These are phyloP conservation scores for Ophthalmolycus amberensis DNA, from an alignment of 2,113 vertebrate genomes.

Conservation along the genomic window DNA sequence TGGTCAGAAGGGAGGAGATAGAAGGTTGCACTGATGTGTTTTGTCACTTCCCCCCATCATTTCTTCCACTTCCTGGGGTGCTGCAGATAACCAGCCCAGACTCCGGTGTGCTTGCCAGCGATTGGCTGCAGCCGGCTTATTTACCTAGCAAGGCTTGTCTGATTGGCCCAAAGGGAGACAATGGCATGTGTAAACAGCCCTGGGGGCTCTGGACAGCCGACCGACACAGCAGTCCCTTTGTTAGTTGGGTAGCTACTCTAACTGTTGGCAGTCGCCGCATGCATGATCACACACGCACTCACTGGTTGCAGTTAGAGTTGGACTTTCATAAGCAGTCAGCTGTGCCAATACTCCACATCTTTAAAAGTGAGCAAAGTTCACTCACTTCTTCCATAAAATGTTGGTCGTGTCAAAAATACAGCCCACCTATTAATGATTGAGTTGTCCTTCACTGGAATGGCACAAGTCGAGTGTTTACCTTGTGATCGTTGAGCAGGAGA, in stretches of 20 bases:
- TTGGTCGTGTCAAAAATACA: not conserved
- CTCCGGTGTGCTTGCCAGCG: constrained; percentile 41
- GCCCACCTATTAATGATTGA: not conserved
- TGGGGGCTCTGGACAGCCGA: constrained; percentile 61
- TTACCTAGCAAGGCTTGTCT: constrained; percentile 75
- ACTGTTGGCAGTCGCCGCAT: constrained; percentile 60
- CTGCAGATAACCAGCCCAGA: constrained; percentile 66
- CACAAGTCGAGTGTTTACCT: not conserved
- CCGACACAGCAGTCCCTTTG: constrained; percentile 72
- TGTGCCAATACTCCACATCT: constrained; percentile 21
- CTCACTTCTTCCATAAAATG: not conserved
- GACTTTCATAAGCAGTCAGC: constrained; percentile 15
- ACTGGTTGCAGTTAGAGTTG: constrained; percentile 42
- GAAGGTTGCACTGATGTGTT: constrained; percentile 36
- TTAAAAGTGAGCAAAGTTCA: not conserved
- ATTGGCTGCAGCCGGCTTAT: constrained; percentile 64
- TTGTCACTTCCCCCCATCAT: constrained; percentile 60
- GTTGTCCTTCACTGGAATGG: not conserved
- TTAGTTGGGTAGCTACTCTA: constrained; percentile 66
- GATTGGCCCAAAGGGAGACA: constrained; percentile 73
- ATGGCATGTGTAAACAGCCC: constrained; percentile 74
- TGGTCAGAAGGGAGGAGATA: constrained; percentile 47
- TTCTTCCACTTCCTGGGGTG: constrained; percentile 65
- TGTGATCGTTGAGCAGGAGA: not conserved
- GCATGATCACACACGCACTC: constrained; percentile 61